phyloP scores from a whole-genome alignment of 2,797 vertebrate species.

The Brachyalestes nurse region DNA sequence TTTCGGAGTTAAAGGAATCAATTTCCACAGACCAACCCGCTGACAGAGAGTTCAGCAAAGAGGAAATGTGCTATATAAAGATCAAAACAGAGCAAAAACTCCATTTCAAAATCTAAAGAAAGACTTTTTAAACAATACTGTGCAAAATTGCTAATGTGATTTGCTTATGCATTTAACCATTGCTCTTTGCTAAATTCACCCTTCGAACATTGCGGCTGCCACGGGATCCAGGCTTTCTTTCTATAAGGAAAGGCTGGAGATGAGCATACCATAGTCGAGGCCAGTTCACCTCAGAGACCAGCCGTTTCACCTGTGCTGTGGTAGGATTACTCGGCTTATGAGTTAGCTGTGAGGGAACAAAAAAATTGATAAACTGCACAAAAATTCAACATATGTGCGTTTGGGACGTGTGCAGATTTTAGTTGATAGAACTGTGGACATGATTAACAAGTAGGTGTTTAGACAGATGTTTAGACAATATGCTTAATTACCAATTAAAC shows the following conservation, averaged over 20 bases:
- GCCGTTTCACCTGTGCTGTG: constrained; percentile 73
- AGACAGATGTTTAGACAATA: no score
- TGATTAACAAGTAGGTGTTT: not conserved
- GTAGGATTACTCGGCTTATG: constrained; percentile 79
- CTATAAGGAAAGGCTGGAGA: constrained; percentile 83
- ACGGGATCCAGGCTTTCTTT: constrained; percentile 82
- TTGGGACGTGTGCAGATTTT: not conserved
- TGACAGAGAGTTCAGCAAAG: constrained; percentile 73
- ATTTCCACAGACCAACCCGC: constrained; percentile 86
- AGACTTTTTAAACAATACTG: not conserved
- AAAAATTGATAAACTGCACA: not conserved
- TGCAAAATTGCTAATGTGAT: not conserved
- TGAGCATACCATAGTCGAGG: constrained; percentile 82
- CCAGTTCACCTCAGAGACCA: constrained; percentile 79
- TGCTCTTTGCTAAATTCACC: constrained; percentile 71
- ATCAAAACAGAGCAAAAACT: not conserved
- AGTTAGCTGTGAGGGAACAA: constrained; percentile 66
- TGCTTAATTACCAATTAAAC: no score
- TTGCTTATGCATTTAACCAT: not conserved
- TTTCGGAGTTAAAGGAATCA: constrained; percentile 82
- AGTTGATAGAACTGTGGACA: not conserved
- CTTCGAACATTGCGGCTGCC: constrained; percentile 83
- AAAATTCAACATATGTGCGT: not conserved
- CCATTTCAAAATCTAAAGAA: not conserved
- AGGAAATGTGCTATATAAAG: constrained; percentile 80